Evolutionary conservation across 2,888 invertebrate species (phyloP), one percentile per base, ranked within the genome.

Genomic region (Petrolisthes cinctipes): DNA sequence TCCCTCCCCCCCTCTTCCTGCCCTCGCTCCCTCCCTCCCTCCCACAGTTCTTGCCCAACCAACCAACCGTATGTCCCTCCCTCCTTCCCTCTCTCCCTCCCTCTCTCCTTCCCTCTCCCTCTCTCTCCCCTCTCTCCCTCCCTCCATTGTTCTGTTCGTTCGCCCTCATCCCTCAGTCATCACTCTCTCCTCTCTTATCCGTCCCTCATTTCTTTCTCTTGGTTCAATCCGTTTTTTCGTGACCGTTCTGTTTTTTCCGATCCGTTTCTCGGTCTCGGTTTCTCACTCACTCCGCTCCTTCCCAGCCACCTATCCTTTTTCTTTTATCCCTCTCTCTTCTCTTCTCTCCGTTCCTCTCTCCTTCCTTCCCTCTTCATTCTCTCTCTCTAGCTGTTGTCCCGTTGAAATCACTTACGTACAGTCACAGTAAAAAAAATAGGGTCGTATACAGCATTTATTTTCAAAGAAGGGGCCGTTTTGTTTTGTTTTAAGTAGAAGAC

Each of bases 1-100:
- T 61, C 23, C 37, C 20, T 81, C 66, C 61, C n/a, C n/a, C 66
- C 61, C 80, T 66, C 81, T 81, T 20, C 37, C 81, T 66, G 23
- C 37, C 61, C 51, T 66, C 23, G 61, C 23, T 66, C 37, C 61
- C n/a, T 54, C 54, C 5, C 54, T 6, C 54, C 1, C 9, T 17
- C 61, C 17, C 61, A 11, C 61, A 61, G 9, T 9, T 61, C 17
- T 9, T 11, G 61, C 17, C 11, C 17, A 61, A 61, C 17, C 61
- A 11, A 17, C 11, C 9, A 11, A 9, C 61, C 9, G 61, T 9
- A 11, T 1, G 11, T 11, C 61, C n/a, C n/a, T 4, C 23, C 23
- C 11, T 23, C 75, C 37, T 20, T 23, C 37, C 0, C 75, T 11
- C 75, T 9, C 9, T 75, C 23, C 23, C 0, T 23, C n/a, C 75